phyloP scores from a whole-genome alignment of 2,113 vertebrate species.

The Crotophaga sulcirostris region DNA sequence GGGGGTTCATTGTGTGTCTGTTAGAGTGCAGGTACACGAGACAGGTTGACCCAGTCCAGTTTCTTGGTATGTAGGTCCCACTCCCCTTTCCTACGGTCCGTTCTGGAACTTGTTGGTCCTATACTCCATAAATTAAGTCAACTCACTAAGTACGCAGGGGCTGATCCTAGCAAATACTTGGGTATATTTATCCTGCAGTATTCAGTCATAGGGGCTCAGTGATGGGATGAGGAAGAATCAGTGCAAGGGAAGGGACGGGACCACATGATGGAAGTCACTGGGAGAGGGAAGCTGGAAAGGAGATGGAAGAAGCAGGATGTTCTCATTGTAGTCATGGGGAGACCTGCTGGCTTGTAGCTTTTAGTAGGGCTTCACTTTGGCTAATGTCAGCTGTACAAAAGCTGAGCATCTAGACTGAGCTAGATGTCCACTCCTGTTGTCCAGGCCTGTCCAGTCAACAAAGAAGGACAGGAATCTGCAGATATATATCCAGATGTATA shows the following conservation, averaged over 20 bases:
- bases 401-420: neutral
- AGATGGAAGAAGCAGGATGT: neutral
- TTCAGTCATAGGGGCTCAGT: neutral
- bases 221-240: neutral
- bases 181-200: neutral
- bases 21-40: neutral
- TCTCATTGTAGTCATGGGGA: neutral
- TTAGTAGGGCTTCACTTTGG: neutral
- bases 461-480: neutral
- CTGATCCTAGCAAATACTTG: neutral
- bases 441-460: neutral
- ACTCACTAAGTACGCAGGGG: neutral
- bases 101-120: neutral
- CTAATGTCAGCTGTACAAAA: neutral
- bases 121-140: neutral
- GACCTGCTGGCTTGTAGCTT: neutral
- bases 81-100: neutral
- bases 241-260: neutral
- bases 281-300: neutral
- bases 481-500: neutral
- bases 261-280: neutral
- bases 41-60: neutral
- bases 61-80: neutral
- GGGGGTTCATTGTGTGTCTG: neutral
- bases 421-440: neutral